Conservation (phyloP, 2,113 vertebrate genomes). For the Hipposideros armiger region DNA sequence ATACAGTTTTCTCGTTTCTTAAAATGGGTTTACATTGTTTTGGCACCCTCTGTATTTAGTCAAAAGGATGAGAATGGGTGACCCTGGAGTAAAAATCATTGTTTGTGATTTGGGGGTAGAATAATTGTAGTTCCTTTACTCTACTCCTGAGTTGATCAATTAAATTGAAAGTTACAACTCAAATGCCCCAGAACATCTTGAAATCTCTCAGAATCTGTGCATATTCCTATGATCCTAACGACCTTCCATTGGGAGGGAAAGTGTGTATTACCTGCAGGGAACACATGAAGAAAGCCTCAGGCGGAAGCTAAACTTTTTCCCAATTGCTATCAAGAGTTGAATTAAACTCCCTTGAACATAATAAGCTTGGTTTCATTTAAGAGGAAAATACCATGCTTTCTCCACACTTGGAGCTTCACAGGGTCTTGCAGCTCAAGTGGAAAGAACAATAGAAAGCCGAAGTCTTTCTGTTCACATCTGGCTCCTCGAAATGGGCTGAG, state of each 20-base stretch:
- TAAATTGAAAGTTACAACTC: slow-evolving; percentile 72
- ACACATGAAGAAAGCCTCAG: slow-evolving; percentile 37
- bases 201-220: slow-evolving; percentile 51
- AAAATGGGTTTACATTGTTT: no score
- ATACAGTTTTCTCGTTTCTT: no score
- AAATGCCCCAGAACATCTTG: slow-evolving; percentile 60
- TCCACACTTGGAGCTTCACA: slow-evolving; percentile 34
- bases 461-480: slow-evolving; percentile 78
- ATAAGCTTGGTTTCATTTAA: slow-evolving; percentile 68
- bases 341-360: slow-evolving; percentile 68
- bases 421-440: slow-evolving; percentile 58
- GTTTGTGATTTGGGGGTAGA: slow-evolving; percentile 16
- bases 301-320: slow-evolving; percentile 55
- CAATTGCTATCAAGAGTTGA: slow-evolving; percentile 71
- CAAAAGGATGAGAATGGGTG: slow-evolving; percentile 40
- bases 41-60: not conserved
- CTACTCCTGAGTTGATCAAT: slow-evolving; percentile 71
- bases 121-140: slow-evolving; percentile 67
- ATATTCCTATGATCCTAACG: slow-evolving; percentile 66
- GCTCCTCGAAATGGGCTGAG: slow-evolving; percentile 55
- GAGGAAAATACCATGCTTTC: slow-evolving; percentile 36
- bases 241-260: slow-evolving; percentile 45
- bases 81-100: not conserved
- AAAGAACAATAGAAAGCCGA: slow-evolving; percentile 60
- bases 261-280: slow-evolving; percentile 38